Base-by-base conservation (phyloP, 2,797 vertebrate genomes). In the Sebastes hubbsi region DNA sequence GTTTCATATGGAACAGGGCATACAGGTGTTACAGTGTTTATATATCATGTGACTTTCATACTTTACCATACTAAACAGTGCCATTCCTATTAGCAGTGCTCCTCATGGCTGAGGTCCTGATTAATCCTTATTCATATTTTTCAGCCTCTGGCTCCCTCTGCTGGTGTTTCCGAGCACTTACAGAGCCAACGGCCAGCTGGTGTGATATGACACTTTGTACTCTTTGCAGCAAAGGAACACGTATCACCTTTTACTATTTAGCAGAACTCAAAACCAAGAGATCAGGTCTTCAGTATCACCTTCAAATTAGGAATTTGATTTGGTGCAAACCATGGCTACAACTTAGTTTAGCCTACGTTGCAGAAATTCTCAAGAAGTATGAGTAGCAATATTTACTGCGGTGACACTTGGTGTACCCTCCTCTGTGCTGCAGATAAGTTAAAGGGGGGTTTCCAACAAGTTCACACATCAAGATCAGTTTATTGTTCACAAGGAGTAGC, bases 81-180 rank as follows among this genome's bases (percentile, higher is more conserved):
- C 90, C 92, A 92, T 87, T 87, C 72, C 62, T 60, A 9, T 60
- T 75, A 64, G 29, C 16, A 49, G 78, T 87, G 79, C 83, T 88
- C 20, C 4, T 79, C 52, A 29, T 54, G 20, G 29, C 68, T 24
- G 67, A 75, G 59, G 69, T 24, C 56, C 72, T 78, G 29, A 60
- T 25, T 14, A 24, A 12, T 32, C 27, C 34, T 38, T 7, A 7
- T 72, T 69, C 68, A 22, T 36, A 9, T 46, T 82, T 42, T 36
- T 73, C 61, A 75, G 68, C 72, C 79, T 84, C 65, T 89, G 87
- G 56, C 78, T 78, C 88, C 91, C 78, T 89, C 91, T 92, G 84
- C 86, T 91, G 91, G 73, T 63, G 67, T 30, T 59, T 36, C 22
- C 42, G 61, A 60, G 78, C 68, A 89, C 25, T 38, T 77, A 73